These are phyloP conservation scores for Otis tarda DNA, from an alignment of 2,113 vertebrate genomes.

Conservation along the genomic window DNA sequence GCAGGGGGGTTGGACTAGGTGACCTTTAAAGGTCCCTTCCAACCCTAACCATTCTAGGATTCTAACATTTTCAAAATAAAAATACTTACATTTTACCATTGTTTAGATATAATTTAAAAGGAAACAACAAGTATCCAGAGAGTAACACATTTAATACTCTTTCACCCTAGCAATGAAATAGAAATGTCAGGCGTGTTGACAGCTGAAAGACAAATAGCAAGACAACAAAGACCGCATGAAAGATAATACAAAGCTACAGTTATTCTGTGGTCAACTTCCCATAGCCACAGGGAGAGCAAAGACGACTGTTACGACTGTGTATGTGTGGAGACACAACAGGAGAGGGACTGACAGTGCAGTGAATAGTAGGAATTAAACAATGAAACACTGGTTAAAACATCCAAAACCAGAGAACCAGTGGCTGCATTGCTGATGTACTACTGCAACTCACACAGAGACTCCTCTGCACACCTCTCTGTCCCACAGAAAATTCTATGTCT, in stretches of 20 bases:
- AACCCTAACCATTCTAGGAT: too few relatives aligned
- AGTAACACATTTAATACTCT: neutral
- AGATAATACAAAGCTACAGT: neutral
- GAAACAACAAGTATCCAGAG: neutral
- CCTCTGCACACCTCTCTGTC: accelerated
- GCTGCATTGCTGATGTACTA: accelerated
- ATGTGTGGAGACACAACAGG: neutral
- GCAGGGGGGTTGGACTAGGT: too few relatives aligned
- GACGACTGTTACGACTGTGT: neutral
- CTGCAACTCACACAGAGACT: neutral
- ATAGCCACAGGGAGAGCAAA: neutral
- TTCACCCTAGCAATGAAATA: neutral
- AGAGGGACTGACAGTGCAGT: neutral
- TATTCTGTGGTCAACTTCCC: neutral
- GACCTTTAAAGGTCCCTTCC: too few relatives aligned
- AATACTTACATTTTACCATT: neutral
- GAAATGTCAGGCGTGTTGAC: neutral
- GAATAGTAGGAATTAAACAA: neutral
- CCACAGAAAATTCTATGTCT: neutral
- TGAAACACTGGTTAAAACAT: neutral
- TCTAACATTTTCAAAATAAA: neutral
- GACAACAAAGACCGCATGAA: neutral
- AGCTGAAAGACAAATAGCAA: neutral
- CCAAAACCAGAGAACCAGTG: neutral
- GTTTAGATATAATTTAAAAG: neutral